phyloP scores from a whole-genome alignment of 2,888 invertebrate genomes.

The Callinectes sapidus region DNA sequence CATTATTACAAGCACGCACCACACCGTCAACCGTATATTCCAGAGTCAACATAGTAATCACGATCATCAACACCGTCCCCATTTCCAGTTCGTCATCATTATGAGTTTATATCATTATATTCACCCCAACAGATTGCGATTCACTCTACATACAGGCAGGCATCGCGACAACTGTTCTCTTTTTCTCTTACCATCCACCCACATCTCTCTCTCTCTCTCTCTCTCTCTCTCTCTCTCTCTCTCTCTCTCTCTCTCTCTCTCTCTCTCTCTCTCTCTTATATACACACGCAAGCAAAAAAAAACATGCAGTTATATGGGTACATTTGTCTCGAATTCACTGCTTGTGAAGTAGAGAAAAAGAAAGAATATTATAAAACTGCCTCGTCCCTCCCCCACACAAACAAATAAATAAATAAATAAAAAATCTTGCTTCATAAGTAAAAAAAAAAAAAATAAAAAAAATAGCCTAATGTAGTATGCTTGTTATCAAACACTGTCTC shows the following conservation, averaged over 20 bases:
- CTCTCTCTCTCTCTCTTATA: not conserved
- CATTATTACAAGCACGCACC: conserved; percentile 21
- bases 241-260: not conserved
- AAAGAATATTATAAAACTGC: not conserved
- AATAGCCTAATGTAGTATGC: not conserved
- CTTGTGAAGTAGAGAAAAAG: not conserved
- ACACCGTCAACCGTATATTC: not conserved
- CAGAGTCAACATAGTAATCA: conserved; percentile 17
- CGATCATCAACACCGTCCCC: not conserved
- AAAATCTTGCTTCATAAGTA: too few species aligned
- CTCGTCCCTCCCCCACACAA: not conserved
- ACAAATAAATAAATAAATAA: not conserved
- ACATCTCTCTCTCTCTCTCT: not conserved
- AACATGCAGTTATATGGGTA: not conserved
- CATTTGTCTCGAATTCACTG: not conserved
- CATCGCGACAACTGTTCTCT: not conserved
- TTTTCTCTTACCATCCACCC: not conserved
- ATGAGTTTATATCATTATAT: not conserved
- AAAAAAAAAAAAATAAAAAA: too few species aligned
- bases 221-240: not conserved
- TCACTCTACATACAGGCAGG: not conserved
- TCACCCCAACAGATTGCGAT: not conserved
- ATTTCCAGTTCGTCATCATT: conserved; percentile 22
- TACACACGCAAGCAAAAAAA: not conserved
- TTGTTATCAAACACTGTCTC: not conserved